phyloP scores from a whole-genome alignment of 2,797 vertebrate genomes.

The Denticeps clupeoides region DNA sequence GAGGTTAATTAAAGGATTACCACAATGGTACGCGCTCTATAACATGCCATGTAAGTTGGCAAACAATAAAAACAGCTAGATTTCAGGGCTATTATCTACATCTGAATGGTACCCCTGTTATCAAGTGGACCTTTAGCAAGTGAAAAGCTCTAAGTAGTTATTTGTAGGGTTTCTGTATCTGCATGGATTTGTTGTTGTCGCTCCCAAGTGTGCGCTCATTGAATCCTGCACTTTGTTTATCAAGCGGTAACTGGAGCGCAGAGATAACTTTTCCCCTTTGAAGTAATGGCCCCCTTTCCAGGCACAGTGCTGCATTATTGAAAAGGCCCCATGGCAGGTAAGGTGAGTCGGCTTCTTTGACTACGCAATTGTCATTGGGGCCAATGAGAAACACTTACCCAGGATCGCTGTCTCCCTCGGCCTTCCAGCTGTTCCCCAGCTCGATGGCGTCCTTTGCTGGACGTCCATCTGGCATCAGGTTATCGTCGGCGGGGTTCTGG shows the following conservation, averaged over 20 bases:
- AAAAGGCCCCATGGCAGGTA: background rate
- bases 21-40: too few relatives aligned
- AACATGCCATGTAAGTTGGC: too few relatives aligned
- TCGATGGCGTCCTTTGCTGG: conserved; percentile 54
- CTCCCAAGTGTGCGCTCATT: background rate
- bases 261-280: background rate
- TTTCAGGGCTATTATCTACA: too few relatives aligned
- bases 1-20: too few relatives aligned
- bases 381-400: too few relatives aligned
- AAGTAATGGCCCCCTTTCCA: background rate
- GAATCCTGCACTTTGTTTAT: background rate
- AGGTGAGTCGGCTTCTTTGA: background rate
- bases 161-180: too few relatives aligned
- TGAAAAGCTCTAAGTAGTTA: too few relatives aligned
- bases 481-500: conserved; percentile 54
- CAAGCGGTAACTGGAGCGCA: background rate
- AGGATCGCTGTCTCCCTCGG: conserved; percentile 57
- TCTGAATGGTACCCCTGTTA: too few relatives aligned
- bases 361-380: too few relatives aligned
- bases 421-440: conserved; percentile 75
- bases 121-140: too few relatives aligned
- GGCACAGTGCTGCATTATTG: conserved; percentile 1
- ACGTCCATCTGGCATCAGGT: conserved; percentile 58
- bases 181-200: background rate
- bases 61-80: too few relatives aligned